Evolutionary conservation across 2,113 vertebrate genomes (phyloP), one percentile per base, ranked within the genome.

Genomic region (Phalacrocorax aristotelis): DNA sequence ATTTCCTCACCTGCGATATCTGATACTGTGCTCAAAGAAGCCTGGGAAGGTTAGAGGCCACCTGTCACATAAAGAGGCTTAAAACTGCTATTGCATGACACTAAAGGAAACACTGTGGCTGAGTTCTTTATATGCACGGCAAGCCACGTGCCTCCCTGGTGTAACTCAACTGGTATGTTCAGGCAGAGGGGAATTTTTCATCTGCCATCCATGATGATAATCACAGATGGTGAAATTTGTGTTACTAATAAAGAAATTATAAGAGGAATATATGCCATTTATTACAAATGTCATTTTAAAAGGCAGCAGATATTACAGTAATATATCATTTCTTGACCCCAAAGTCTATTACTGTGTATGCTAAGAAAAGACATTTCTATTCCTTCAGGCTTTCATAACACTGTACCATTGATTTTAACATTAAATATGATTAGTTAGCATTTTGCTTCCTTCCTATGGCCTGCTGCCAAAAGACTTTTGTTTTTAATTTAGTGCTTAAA

Each of bases 401-500:
- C 80, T 89, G 64, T 87, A 40, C 30, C 85, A 98, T 97, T 94
- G 96, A 97, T 97, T 97, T 97, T 95, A 96, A 94, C 85, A 90
- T 95, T 97, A 92, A 93, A 95, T 95, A 78, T 94, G 91, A 98
- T 97, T 97, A 97, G 94, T 94, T 98, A 96, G 88, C 79, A 95
- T 96, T 98, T 97, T 97, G 54, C 40, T 87, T 95, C 48, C 86
- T 87, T 88, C 58, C 23, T 70, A 70, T 90, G 93, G 71, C 57
- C 90, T 90, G 68, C 69, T 97, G 96, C 76, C 90, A 95, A 91
- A 96, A 83, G 40, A 92, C 86, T 89, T 93, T 95, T 96, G 78
- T 89, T 95, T 95, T 92, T 96, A 95, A 97, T 97, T 96, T 97
- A 96, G 29, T 91, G 44, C 49, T 92, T 89, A 70, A 93, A 78